Conservation (phyloP, 2,888 invertebrate genomes). For the Mantis religiosa region DNA sequence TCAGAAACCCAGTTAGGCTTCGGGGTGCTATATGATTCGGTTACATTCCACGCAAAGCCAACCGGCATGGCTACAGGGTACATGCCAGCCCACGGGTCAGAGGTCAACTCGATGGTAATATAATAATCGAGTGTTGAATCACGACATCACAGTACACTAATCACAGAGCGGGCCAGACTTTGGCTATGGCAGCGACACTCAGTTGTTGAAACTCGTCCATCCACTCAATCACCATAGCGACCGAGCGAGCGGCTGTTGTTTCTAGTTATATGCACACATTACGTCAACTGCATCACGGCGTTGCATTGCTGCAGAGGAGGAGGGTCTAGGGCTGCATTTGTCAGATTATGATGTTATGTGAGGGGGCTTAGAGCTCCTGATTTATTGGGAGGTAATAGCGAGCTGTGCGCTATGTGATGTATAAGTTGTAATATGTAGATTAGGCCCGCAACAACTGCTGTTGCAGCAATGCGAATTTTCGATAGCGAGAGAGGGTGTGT, state of each 20-base stretch:
- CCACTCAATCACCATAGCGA: slow-evolving; percentile 16
- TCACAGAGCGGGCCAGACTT: not conserved
- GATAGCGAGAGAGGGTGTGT: not conserved
- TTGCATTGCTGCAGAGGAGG: not conserved
- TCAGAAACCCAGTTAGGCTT: not conserved
- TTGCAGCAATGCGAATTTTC: not conserved
- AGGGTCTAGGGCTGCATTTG: not conserved
- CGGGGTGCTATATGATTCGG: not conserved
- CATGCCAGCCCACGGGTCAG: not conserved
- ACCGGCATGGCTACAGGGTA: not conserved
- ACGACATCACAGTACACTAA: slow-evolving; percentile 4
- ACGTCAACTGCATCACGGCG: slow-evolving; percentile 10
- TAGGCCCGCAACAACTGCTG: not conserved
- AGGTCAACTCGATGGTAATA: slow-evolving; percentile 14
- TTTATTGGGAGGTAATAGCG: slow-evolving; percentile 15
- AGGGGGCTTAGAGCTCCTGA: not conserved
- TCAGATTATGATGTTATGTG: slow-evolving; percentile 15
- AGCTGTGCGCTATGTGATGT: not conserved
- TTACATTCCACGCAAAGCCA: not conserved
- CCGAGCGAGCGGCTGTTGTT: slow-evolving; percentile 4
- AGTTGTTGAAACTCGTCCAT: slow-evolving; percentile 17
- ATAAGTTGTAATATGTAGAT: not conserved
- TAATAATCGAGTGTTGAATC: slow-evolving; percentile 14
- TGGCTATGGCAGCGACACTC: not conserved
- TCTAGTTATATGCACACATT: slow-evolving; percentile 14